Conservation (phyloP, 2,113 vertebrate species). For the zebrafish (Danio rerio) region GRCz12tu NC_133186.1:21417001-21417500, state of each 20-base stretch:
- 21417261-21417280: background rate
- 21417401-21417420: too few relatives aligned
- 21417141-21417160: constrained; percentile 40
- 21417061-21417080: background rate
- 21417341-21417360: too few relatives aligned
- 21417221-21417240: constrained; percentile 31
- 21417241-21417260: background rate
- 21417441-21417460: too few relatives aligned
- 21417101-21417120: constrained; percentile 20
- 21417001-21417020: constrained; percentile 23
- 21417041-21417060: constrained; percentile 7
- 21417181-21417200: constrained; percentile 35
- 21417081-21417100: constrained; percentile 1
- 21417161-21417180: background rate
- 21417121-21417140: constrained; percentile 29
- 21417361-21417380: too few relatives aligned
- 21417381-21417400: too few relatives aligned
- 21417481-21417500: too few relatives aligned
- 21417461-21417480: too few relatives aligned
- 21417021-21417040: background rate
- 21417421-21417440: too few relatives aligned
- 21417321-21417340: too few relatives aligned
- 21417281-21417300: background rate
- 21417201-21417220: background rate
- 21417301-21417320: background rate